Evolutionary conservation across 2,797 vertebrate genomes (phyloP).

Genomic region (Myripristis murdjan): DNA sequence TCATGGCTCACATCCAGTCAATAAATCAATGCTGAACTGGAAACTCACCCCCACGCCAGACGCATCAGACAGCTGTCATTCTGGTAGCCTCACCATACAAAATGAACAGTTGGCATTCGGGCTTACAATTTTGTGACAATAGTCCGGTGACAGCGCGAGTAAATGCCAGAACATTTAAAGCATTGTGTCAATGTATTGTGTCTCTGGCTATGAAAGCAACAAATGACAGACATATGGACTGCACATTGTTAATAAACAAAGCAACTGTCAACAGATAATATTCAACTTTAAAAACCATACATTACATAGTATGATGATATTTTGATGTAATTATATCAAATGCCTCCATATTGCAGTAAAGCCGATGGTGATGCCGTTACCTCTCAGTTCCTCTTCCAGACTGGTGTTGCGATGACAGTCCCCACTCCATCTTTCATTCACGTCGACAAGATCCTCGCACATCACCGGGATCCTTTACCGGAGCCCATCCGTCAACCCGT

Average conservation of each 20-base stretch:
- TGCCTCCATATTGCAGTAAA: not conserved
- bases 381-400: conserved; percentile 51
- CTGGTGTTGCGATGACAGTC: conserved; percentile 18
- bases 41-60: conserved; percentile 13
- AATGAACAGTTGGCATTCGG: not conserved
- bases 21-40: conserved; percentile 35
- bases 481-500: not conserved
- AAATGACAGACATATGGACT: not conserved
- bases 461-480: conserved; percentile 10
- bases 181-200: not conserved
- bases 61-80: conserved; percentile 28
- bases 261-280: too few species aligned
- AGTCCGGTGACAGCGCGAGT: not conserved
- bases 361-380: conserved; percentile 25
- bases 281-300: not conserved
- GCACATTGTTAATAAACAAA: not conserved
- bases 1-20: conserved; percentile 13
- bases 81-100: conserved; percentile 15
- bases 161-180: not conserved
- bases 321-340: not conserved
- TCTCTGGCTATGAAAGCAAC: not conserved
- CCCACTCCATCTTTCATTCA: conserved; percentile 52
- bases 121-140: not conserved
- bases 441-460: conserved; percentile 22
- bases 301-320: not conserved